These are phyloP conservation scores for Chionis minor DNA, from an alignment of 2,113 vertebrate species.

Conservation along the genomic window DNA sequence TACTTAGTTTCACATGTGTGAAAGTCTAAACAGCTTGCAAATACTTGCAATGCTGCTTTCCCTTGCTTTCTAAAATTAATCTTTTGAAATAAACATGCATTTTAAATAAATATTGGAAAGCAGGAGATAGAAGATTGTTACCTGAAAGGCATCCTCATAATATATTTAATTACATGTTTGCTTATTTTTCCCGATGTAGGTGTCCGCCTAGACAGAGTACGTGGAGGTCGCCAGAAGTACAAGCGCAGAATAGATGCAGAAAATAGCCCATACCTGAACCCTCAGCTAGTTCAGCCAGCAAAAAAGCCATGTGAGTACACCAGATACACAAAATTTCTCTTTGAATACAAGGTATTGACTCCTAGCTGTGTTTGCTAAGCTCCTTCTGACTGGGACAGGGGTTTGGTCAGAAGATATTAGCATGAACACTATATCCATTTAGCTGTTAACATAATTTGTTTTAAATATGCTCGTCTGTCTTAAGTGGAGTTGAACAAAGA, in stretches of 20 bases:
- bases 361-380: neutral
- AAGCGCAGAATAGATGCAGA: constrained; percentile 99
- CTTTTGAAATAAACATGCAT: neutral
- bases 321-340: neutral
- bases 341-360: neutral
- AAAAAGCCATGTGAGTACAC: constrained; percentile 98
- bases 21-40: neutral
- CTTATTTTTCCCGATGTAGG: constrained; percentile 78
- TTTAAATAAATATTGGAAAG: neutral
- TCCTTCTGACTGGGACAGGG: neutral
- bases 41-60: neutral
- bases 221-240: constrained; percentile 98
- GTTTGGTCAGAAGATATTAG: neutral
- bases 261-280: constrained; percentile 99
- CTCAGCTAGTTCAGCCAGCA: constrained; percentile 95
- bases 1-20: neutral
- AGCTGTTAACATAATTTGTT: neutral
- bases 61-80: neutral
- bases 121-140: neutral
- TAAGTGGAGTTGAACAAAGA: constrained; percentile 22
- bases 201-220: constrained; percentile 97
- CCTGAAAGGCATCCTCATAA: neutral
- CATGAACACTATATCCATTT: neutral
- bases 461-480: constrained; percentile 1
- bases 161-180: constrained; percentile 15